Conservation (phyloP, 2,797 vertebrate genomes). For the Sebastes vulpes region DNA sequence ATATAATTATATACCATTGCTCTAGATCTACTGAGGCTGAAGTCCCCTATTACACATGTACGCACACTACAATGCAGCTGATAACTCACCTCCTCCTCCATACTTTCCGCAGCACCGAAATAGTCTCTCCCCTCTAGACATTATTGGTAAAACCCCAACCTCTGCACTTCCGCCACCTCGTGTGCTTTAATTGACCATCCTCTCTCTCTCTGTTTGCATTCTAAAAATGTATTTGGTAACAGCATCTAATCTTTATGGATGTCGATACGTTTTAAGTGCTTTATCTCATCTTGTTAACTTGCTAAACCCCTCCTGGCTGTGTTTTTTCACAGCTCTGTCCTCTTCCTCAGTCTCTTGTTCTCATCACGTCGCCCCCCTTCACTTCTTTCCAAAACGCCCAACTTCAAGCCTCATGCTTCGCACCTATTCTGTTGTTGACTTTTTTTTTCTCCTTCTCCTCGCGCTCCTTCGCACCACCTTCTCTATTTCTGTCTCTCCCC, state of each 20-base stretch:
- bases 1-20: not conserved
- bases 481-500: conserved; percentile 34
- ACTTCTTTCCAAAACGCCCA: not conserved
- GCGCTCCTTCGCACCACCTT: not conserved
- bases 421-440: conserved; percentile 15
- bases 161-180: not conserved
- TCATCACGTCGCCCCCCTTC: not conserved
- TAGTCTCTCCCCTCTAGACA: not conserved
- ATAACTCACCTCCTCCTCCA: not conserved
- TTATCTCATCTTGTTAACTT: not conserved
- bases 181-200: not conserved
- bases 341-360: not conserved
- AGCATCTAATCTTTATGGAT: not conserved
- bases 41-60: not conserved
- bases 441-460: conserved; percentile 18
- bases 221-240: not conserved
- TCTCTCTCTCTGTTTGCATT: not conserved
- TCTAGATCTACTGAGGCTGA: not conserved
- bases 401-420: conserved; percentile 10
- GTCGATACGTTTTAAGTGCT: not conserved
- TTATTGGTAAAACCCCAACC: not conserved
- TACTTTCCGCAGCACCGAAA: not conserved
- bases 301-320: not conserved
- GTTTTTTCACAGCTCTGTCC: not conserved
- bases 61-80: not conserved